Percentiles rank a stretch among this genome's conserved stretches.
These are phyloP conservation scores for Apodemus agrarius DNA, from an alignment of 2,797 vertebrate genomes.

Conservation along the genomic window DNA sequence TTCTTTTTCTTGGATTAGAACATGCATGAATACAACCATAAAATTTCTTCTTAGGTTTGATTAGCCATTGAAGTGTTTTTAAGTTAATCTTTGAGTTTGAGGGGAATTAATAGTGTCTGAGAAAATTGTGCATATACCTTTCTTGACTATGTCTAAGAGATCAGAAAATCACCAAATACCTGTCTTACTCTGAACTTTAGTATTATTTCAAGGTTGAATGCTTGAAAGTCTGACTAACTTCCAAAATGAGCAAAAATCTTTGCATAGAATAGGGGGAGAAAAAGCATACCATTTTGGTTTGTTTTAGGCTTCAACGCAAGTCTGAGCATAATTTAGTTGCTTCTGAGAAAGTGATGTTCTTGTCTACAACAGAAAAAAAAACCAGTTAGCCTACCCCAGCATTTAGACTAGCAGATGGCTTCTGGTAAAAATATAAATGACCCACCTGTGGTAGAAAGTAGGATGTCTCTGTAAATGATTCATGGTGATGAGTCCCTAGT, in stretches of 20 bases:
- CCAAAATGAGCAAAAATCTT: not conserved
- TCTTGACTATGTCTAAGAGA: not conserved
- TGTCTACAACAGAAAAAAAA: conserved; percentile 60
- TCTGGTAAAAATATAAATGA: conserved; percentile 65
- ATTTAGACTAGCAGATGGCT: conserved; percentile 28
- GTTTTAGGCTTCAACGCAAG: conserved; percentile 17
- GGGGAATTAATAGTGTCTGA: not conserved
- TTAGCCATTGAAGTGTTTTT: not conserved
- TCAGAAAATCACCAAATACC: not conserved
- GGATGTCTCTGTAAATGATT: conserved; percentile 59
- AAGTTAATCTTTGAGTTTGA: conserved; percentile 33
- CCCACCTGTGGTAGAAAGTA: conserved; percentile 65
- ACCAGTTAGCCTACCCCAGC: conserved; percentile 5
- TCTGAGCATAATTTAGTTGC: not conserved
- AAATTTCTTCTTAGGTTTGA: not conserved
- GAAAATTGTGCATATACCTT: not conserved
- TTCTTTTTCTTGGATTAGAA: not conserved
- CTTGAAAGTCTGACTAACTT: conserved; percentile 50
- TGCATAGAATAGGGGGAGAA: not conserved
- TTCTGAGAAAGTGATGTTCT: conserved; percentile 61
- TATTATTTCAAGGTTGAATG: not conserved
- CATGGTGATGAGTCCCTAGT: conserved; percentile 56
- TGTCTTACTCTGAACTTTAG: not conserved
- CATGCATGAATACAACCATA: not conserved
- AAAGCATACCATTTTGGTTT: not conserved